Evolutionary conservation across 2,888 invertebrate genomes (phyloP), one percentile per base, ranked within the genome.

Genomic region (Tryphoninae sp.): DNA sequence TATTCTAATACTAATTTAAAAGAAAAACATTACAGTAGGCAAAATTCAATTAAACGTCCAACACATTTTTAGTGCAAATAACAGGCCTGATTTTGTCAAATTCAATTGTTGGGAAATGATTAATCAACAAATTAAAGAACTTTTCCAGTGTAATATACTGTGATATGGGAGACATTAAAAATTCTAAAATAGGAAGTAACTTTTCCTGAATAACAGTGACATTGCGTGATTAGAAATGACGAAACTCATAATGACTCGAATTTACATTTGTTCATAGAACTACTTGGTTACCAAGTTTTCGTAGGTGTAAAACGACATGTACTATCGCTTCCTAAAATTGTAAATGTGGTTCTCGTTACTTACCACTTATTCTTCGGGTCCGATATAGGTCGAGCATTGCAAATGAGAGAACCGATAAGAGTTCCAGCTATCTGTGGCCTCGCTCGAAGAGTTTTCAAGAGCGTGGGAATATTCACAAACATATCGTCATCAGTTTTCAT

Each of bases 401-500:
- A 96, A 73, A 97, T 96, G n/a, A 96, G 93, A 87, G 95, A 95
- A 0, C 97, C 97, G 11, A 96, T 93, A 62, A 97, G 92, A 81
- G 96, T 88, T 42, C 94, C 93, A 65, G 93, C 87, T 23, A 87
- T 86, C 85, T 90, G 65, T 68, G 87, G 78, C 80, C 87, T 87
- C 23, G 87, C 80, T 65, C 86, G 88, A 40, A 93, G 86, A 6
- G 90, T 87, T 81, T 89, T 89, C 72, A 96, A 88, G 26, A 97
- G 92, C 85, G 94, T 94, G n/a, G 95, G 95, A 78, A 97, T 93
- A 91, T 97, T 97, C 0, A 97, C 94, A 89, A 96, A 97, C 93
- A 96, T 96, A 87, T 97, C 97, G 86, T 97, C 97, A 85, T 97
- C 97, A 3, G 96, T 96, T 93, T 97, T 97, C 91, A 97, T 93